Conservation (phyloP, 2,113 vertebrate species). For the Corapipo altera region DNA sequence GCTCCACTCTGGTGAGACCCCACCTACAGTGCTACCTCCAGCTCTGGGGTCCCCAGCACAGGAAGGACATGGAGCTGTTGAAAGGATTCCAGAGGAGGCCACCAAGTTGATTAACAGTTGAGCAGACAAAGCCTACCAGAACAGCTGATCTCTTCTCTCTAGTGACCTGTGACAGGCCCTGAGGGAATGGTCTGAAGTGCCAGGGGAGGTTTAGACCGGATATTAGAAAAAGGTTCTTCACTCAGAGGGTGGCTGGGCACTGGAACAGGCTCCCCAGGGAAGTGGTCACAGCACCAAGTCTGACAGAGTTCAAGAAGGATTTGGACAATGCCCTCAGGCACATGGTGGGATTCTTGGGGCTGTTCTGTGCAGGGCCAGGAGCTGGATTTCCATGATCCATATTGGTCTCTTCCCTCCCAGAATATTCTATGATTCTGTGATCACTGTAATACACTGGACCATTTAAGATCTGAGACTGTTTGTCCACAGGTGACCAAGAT, state of each 20-base stretch:
- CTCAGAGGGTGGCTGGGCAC: background rate
- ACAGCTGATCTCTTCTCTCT: background rate
- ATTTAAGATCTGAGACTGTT: background rate
- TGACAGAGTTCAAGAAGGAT: background rate
- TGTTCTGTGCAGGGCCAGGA: background rate
- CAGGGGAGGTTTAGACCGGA: background rate
- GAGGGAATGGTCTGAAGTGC: too few relatives aligned
- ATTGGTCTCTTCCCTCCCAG: background rate
- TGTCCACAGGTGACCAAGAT: background rate
- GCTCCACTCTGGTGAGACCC: background rate
- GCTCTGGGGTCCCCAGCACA: background rate
- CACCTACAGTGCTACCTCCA: background rate
- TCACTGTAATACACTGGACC: background rate
- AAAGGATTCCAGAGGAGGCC: background rate
- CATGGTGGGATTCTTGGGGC: background rate
- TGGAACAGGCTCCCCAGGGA: background rate
- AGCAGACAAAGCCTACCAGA: background rate
- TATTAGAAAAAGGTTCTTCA: background rate
- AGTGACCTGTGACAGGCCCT: too few relatives aligned
- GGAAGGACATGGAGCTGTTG: background rate
- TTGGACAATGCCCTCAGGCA: background rate
- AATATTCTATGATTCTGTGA: background rate
- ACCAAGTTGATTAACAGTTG: background rate
- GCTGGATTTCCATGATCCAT: background rate
- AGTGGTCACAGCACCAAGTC: background rate